Evolutionary conservation across 2,113 vertebrate species (phyloP), one percentile per base, ranked within the genome.

Genomic region (Nyctibius bracteatus): DNA sequence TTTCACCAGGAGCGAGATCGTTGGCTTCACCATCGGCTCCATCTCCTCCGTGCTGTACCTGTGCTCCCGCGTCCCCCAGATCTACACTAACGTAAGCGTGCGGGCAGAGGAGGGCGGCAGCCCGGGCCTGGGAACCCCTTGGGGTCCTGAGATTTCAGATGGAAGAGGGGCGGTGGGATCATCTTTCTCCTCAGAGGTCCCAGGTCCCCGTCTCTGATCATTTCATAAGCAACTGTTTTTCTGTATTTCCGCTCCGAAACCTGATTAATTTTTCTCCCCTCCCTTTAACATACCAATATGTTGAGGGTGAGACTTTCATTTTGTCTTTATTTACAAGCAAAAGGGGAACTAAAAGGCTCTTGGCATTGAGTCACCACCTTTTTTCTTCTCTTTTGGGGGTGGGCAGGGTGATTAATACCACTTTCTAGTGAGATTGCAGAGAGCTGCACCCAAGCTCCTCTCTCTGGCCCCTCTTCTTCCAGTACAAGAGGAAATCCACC

Each of bases 41-140:
- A 0, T 99, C 71, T 99, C 99, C 15, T 99, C 99, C 0, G 44
- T 99, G 68, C 98, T 99, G 12, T 99, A 99, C 97, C 98, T 99
- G 77, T 96, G 96, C 58, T 99, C 99, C 85, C 98, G 99, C 27
- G 83, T 99, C 35, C 99, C 99, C 5, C 99, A 99, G 98, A 99
- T 99, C 73, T 97, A 97, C 96, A 99, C 98, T 10, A 99, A 99
- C 4, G 99, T 99, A 97, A 99, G 99, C 96, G 31, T 22, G 5
- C 12, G 41, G 47, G 22, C 2, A 0, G 85, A 46, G 14, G n/a
- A 4, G 39, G 55, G 9, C 2, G 2, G 20, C 14, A 6, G 33
- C 49, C 37, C 0, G 1, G 23, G 20, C 33, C 61, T 25, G 43
- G 74, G 35, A 2, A 9, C 5, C 22, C 25, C 10, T 8, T 0